Evolutionary conservation across 2,797 vertebrate genomes (phyloP).

Genomic region (Crocidura indochinensis): DNA sequence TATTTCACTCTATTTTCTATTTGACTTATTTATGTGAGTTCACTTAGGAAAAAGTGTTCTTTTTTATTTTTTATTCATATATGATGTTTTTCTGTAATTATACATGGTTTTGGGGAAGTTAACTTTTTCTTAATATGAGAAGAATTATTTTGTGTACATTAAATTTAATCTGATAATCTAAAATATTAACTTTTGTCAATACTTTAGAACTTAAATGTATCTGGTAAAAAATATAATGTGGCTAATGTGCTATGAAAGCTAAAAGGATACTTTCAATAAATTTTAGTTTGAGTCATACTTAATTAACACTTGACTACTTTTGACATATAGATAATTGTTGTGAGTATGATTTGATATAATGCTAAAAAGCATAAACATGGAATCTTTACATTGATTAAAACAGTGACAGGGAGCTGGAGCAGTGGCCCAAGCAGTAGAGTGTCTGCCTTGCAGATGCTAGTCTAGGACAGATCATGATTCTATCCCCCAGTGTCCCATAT

Average conservation of each 20-base stretch:
- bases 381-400: conserved; percentile 48
- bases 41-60: conserved; percentile 4
- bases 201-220: conserved; percentile 52
- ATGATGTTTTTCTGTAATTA: not conserved
- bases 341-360: not conserved
- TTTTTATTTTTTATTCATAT: conserved; percentile 51
- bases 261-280: conserved; percentile 25
- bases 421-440: too few species aligned
- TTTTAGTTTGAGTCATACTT: conserved; percentile 19
- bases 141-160: conserved; percentile 26
- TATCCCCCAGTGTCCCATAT: too few species aligned
- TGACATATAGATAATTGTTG: not conserved
- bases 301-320: conserved; percentile 43
- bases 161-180: conserved; percentile 13
- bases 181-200: conserved; percentile 36
- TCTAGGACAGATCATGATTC: too few species aligned
- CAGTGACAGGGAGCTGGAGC: not conserved
- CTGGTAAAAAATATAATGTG: conserved; percentile 34
- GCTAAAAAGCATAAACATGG: conserved; percentile 22
- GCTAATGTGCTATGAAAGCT: conserved; percentile 20
- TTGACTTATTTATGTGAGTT: conserved; percentile 22
- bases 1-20: conserved; percentile 37
- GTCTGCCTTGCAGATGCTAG: too few species aligned
- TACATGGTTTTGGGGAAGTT: conserved; percentile 21
- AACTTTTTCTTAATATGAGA: not conserved